Evolutionary conservation across 2,888 invertebrate genomes (phyloP).

Genomic region (Creontiades dilutus): DNA sequence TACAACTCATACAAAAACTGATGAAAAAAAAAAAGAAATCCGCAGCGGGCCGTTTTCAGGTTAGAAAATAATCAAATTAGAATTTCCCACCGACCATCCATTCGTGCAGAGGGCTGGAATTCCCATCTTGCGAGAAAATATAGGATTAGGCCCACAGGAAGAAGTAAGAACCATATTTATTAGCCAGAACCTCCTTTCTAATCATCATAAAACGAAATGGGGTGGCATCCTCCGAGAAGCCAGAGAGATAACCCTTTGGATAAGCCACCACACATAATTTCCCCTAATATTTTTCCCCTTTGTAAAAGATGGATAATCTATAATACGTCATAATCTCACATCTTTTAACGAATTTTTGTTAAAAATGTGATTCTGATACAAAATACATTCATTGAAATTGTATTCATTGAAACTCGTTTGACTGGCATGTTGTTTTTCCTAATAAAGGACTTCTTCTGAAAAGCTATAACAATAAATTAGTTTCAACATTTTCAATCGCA

Average conservation of each 20-base stretch:
- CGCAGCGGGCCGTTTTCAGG: not conserved
- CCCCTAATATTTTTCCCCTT: not conserved
- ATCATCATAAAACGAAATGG: conserved; percentile 47
- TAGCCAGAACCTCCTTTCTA: conserved; percentile 43
- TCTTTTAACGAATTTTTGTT: too few relatives aligned
- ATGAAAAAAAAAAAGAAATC: not conserved
- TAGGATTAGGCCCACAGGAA: conserved; percentile 33
- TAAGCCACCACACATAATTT: not conserved
- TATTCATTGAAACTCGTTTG: too few relatives aligned
- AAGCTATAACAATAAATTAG: too few relatives aligned
- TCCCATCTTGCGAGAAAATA: conserved; percentile 1
- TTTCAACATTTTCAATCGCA: too few relatives aligned
- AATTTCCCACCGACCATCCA: conserved; percentile 14
- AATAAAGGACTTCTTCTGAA: too few relatives aligned
- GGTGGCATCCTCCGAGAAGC: not conserved
- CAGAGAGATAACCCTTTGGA: conserved; percentile 9
- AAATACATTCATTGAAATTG: too few relatives aligned
- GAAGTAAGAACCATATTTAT: conserved; percentile 51
- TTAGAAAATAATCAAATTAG: conserved; percentile 44
- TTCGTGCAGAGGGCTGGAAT: not conserved
- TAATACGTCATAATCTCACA: not conserved
- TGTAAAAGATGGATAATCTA: not conserved
- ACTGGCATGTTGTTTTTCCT: too few relatives aligned
- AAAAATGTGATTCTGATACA: too few relatives aligned
- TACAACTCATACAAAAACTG: not conserved